Base-by-base conservation (phyloP, 1,140 invertebrate genomes). In the Polypedilum pembai region DNA sequence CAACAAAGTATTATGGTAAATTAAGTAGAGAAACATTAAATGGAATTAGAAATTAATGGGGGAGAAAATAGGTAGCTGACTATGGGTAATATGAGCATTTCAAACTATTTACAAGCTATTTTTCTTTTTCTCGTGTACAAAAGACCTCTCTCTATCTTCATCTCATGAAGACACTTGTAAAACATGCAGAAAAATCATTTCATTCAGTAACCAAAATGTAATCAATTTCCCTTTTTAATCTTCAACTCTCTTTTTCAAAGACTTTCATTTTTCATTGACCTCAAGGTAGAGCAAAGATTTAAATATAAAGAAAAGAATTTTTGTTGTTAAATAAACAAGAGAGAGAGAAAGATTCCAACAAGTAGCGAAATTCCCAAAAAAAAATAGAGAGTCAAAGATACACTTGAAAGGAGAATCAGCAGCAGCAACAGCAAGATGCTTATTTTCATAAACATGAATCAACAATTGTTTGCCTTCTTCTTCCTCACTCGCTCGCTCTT, bases 21-120 rank as follows among this genome's bases (percentile, higher is more conserved):
- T 56, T 56, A 56, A 12, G 12, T n/a, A 56, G 45, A 56, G n/a
- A n/a, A 15, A 56, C 12, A 56, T 12, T 56, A 56, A 56, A 56
- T n/a, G n/a, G 45, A 56, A 56, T n/a, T 56, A n/a, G 45, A 56
- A n/a, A n/a, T 56, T 56, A 56, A 56, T 56, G 45, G n/a, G 45
- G 45, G n/a, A 56, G 12, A n/a, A 56, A n/a, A 56, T 8, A 56
- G n/a, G 45, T 56, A n/a, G 45, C 12, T 56, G 12, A 15, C 41
- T 45, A 10, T 33, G 2, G 24, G 24, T 33, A 33, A 33, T 5
- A 33, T 33, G 24, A 33, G 24, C 24, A 33, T 33, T 33, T 33
- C 24, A 33, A 33, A 3, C 24, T 33, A 33, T 33, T 33, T 33
- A 33, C 24, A 33, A 33, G 24, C 5, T 33, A 3, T 33, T 33